phyloP scores from a whole-genome alignment of 2,113 vertebrate species.

The Chamaea fasciata region DNA sequence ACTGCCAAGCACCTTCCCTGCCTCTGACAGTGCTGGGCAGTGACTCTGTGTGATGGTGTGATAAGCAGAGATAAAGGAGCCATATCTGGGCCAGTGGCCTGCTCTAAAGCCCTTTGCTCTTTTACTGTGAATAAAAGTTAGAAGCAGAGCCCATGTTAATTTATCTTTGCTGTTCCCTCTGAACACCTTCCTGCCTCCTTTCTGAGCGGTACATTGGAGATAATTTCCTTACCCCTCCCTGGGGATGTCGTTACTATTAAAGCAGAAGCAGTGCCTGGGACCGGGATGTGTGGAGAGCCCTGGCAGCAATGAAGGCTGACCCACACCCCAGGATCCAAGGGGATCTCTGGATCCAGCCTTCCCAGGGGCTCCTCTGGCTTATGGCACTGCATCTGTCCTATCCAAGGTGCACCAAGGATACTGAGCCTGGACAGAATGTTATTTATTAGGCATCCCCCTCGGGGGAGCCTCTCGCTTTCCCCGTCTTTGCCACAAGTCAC shows the following conservation, averaged over 20 bases:
- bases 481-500: not conserved
- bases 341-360: not conserved
- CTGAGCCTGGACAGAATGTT: not conserved
- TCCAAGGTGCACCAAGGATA: accelerated
- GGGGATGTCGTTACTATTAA: not conserved
- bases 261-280: not conserved
- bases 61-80: not conserved
- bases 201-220: not conserved
- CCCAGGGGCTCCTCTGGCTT: not conserved
- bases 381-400: not conserved
- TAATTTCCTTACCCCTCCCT: not conserved
- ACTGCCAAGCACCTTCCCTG: not conserved
- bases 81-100: not conserved
- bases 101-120: not conserved
- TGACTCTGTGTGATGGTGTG: not conserved
- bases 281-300: not conserved
- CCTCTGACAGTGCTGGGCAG: not conserved
- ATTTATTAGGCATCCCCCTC: not conserved
- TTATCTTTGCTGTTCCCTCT: not conserved
- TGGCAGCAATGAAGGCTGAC: not conserved
- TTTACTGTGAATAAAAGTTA: not conserved
- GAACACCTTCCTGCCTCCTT: not conserved
- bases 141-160: not conserved
- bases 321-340: not conserved
- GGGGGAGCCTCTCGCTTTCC: not conserved